Percentiles rank a stretch among this genome's conserved stretches.
phyloP scores from a whole-genome alignment of 1,140 invertebrate species.

The Drosophila insularis region DNA sequence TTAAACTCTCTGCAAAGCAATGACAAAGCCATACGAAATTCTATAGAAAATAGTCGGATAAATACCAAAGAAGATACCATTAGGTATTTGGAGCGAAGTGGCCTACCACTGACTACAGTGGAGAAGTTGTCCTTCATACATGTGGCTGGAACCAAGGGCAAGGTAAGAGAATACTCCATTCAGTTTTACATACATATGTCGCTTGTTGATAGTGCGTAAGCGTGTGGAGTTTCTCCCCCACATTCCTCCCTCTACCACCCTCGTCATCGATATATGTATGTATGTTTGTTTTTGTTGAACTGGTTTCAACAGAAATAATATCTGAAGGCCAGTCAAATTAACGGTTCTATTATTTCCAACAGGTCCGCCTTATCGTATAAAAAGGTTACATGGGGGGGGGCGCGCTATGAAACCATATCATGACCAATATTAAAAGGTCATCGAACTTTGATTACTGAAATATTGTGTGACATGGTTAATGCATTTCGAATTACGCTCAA shows the following conservation, averaged over 20 bases:
- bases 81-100: constrained; percentile 86
- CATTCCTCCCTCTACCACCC: no score
- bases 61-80: constrained; percentile 81
- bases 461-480: no score
- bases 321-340: constrained; percentile 4
- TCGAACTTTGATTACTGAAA: no score
- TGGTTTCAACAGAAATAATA: background rate
- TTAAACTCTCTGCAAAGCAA: constrained; percentile 89
- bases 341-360: background rate
- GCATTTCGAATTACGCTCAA: no score
- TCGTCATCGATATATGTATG: background rate
- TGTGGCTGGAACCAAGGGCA: constrained; percentile 98
- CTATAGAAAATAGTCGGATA: constrained; percentile 77
- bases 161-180: constrained; percentile 82
- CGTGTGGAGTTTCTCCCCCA: background rate
- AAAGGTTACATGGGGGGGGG: no score
- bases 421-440: no score
- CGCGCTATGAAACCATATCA: no score
- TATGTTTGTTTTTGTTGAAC: constrained; percentile 7
- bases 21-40: constrained; percentile 84
- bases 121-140: constrained; percentile 93
- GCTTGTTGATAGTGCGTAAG: background rate
- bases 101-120: constrained; percentile 86
- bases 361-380: background rate
- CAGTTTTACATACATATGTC: constrained; percentile 7